Conservation (phyloP, 2,888 invertebrate species). For the Eutolmus rufibarbis region DNA sequence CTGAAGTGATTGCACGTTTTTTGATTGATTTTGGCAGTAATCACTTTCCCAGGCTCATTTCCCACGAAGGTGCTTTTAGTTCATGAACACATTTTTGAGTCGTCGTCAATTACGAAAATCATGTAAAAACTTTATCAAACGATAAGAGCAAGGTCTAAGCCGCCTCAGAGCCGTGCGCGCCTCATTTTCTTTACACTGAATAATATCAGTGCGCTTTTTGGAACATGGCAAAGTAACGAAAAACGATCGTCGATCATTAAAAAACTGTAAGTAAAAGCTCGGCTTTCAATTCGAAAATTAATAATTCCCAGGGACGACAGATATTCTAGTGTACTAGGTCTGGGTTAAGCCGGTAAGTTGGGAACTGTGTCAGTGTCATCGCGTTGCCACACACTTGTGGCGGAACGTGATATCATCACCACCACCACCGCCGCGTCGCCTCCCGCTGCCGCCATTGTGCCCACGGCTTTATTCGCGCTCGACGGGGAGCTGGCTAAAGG, state of each 20-base stretch:
- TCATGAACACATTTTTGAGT: background rate
- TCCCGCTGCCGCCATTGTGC: background rate
- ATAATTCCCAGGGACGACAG: slow-evolving; percentile 9
- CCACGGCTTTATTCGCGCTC: background rate
- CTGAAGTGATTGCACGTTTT: background rate
- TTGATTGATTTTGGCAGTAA: background rate
- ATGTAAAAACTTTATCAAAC: background rate
- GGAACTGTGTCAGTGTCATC: slow-evolving; percentile 48
- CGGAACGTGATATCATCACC: slow-evolving; percentile 29
- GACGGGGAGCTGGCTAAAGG: background rate
- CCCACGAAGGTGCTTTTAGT: background rate
- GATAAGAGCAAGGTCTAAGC: background rate
- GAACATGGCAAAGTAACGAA: background rate
- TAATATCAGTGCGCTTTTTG: background rate
- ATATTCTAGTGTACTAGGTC: slow-evolving; percentile 50
- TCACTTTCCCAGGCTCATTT: background rate
- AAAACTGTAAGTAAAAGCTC: background rate
- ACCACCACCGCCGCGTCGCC: background rate
- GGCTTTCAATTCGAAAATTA: background rate
- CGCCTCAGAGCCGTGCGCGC: background rate
- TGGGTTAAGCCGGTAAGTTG: slow-evolving; percentile 47
- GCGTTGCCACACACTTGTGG: slow-evolving; percentile 4
- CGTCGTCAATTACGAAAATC: background rate
- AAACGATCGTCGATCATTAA: background rate
- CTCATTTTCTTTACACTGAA: background rate